Base-by-base conservation (phyloP, 35 echinoderm and acorn worm species). In the Patiria miniata region DNA sequence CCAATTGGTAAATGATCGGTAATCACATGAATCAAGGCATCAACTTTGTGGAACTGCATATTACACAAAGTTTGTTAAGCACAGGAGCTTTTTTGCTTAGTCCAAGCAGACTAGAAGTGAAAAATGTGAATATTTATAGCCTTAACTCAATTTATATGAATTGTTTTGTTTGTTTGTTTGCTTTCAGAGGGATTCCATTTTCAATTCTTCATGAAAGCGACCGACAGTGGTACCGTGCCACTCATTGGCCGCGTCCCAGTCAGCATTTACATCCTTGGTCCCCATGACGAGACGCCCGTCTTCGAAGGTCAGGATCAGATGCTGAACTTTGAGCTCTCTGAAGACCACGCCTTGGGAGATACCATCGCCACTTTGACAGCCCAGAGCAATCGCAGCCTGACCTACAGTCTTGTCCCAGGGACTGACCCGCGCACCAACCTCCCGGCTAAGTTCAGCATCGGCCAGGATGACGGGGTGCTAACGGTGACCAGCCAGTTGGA, bases 191-290 rank as follows among this genome's bases (percentile, higher is more conserved):
- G 81, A 56, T 36, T 52, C 30, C 50, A 37, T 29, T 84, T 83
- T 40, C 92, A 92, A 86, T 99, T 99, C 90, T 99, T 99, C 80
- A 56, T 99, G 28, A 51, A 85, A 87, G 96, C 90, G 19, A 78
- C 65, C 0, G 96, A 99, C 51, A 59, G 86, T 39, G 96, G 96
- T 10, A 77, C 82, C 7, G 86, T 82, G 1, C 39, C 88, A n/a
- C 39, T 89, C 68, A 40, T 39, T 56, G 77, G 86, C 37, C 58
- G 88, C 9, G 90, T 88, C 19, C 86, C 93, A 8, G 96, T 94
- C 0, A 90, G 94, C 36, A 81, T 99, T 50, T 83, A 94, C 52
- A 61, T 99, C 36, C 78, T 99, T 15, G 39, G 39, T 15, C 9
- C 86, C 0, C 60, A 90, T 17, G 79, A 86, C 36, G 44, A 44